Conservation (phyloP, 2,888 invertebrate species). For the Dasysyrphus tricinctus region DNA sequence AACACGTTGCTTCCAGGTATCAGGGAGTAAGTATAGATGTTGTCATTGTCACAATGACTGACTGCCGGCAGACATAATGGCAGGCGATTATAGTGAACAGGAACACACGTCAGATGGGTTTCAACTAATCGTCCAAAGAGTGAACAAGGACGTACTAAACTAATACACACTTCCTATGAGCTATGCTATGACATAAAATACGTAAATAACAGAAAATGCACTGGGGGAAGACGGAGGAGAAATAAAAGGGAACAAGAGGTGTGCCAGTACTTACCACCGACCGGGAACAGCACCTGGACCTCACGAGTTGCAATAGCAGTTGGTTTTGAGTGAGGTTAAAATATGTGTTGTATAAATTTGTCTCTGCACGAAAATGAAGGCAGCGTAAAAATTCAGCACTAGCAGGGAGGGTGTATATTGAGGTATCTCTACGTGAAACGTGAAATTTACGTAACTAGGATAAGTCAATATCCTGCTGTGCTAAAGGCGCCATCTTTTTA, state of each 20-base stretch:
- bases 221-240: background rate
- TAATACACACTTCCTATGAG: background rate
- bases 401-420: background rate
- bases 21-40: background rate
- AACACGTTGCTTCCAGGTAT: no score
- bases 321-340: background rate
- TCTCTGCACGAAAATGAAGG: background rate
- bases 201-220: background rate
- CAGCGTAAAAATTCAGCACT: background rate
- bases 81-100: slow-evolving; percentile 2
- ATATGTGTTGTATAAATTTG: slow-evolving; percentile 7
- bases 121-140: background rate
- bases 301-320: slow-evolving; percentile 20
- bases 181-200: slow-evolving; percentile 3
- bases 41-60: slow-evolving; percentile 17
- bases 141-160: background rate
- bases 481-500: slow-evolving; percentile 17
- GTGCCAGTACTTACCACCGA: background rate
- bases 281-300: slow-evolving; percentile 19
- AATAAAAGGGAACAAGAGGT: background rate
- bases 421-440: no score
- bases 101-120: background rate
- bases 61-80: slow-evolving; percentile 9
- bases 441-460: slow-evolving; percentile 19
- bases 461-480: slow-evolving; percentile 23